Evolutionary conservation across 1,140 invertebrate genomes (phyloP).

Genomic region (Helicoverpa zea): DNA sequence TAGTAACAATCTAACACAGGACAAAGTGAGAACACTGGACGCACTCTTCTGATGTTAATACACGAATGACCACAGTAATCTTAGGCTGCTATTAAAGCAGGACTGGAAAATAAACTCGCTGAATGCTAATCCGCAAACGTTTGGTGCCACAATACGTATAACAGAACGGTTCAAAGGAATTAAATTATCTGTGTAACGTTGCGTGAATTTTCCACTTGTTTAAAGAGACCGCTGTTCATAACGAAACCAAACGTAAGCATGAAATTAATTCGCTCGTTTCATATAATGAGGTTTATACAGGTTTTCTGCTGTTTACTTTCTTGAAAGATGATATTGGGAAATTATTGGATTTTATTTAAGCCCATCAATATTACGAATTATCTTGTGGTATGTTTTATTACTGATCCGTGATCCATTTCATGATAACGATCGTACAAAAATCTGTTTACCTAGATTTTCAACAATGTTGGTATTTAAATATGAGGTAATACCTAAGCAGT

Average conservation of each 20-base stretch:
- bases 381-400: background rate
- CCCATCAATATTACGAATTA: background rate
- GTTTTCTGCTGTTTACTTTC: background rate
- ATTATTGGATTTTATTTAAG: background rate
- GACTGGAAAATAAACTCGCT: slow-evolving; percentile 18
- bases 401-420: too few species aligned
- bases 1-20: background rate
- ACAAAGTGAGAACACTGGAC: background rate
- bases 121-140: slow-evolving; percentile 33
- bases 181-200: slow-evolving; percentile 61
- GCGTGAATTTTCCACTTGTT: slow-evolving; percentile 65
- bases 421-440: too few species aligned
- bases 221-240: slow-evolving; percentile 52
- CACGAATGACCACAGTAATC: slow-evolving; percentile 9
- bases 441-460: too few species aligned
- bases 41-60: background rate
- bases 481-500: too few species aligned
- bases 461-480: too few species aligned
- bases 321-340: background rate
- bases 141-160: slow-evolving; percentile 40
- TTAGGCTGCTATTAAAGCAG: background rate
- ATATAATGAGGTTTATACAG: slow-evolving; percentile 23
- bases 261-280: slow-evolving; percentile 58
- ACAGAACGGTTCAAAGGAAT: slow-evolving; percentile 57
- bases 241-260: slow-evolving; percentile 58